A percentile compares a stretch with the other conserved stretches of the same genome.
phyloP scores from a whole-genome alignment of 2,113 vertebrate genomes.

The Leptosomus discolor region DNA sequence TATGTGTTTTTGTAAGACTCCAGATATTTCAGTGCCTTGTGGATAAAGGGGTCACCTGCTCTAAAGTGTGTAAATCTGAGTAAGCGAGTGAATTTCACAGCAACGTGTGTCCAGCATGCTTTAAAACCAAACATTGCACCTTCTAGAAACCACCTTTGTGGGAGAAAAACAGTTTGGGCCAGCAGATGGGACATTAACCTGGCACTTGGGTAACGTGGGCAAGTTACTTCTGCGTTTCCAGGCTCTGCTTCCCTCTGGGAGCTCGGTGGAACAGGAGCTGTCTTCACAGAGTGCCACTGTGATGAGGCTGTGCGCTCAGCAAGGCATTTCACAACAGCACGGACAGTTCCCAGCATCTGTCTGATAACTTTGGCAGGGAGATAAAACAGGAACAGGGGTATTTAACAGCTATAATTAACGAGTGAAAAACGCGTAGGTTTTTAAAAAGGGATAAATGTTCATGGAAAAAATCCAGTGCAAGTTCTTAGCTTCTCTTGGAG shows the following conservation, averaged over 20 bases:
- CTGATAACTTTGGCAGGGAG: not conserved
- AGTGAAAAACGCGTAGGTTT: not conserved
- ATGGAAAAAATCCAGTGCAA: not conserved
- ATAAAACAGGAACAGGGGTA: not conserved
- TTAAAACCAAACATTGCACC: not conserved
- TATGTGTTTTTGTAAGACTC: not conserved
- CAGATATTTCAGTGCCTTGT: not conserved
- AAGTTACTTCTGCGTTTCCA: not conserved
- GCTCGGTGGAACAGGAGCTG: accelerated
- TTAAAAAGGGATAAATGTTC: not conserved
- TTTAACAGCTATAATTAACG: not conserved
- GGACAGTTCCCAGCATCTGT: not conserved
- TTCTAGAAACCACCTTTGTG: not conserved
- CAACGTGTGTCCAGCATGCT: not conserved
- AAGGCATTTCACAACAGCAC: not conserved
- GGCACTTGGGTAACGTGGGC: not conserved
- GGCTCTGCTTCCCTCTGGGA: not conserved
- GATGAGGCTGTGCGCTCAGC: not conserved
- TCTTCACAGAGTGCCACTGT: not conserved
- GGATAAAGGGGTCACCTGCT: not conserved
- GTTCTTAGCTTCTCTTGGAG: not conserved
- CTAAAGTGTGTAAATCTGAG: not conserved
- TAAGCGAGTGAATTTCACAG: not conserved
- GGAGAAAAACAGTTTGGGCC: not conserved
- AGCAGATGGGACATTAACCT: not conserved